These are phyloP conservation scores for Xylocopa sonorina DNA, from an alignment of 1,140 invertebrate genomes.

Conservation along the genomic window DNA sequence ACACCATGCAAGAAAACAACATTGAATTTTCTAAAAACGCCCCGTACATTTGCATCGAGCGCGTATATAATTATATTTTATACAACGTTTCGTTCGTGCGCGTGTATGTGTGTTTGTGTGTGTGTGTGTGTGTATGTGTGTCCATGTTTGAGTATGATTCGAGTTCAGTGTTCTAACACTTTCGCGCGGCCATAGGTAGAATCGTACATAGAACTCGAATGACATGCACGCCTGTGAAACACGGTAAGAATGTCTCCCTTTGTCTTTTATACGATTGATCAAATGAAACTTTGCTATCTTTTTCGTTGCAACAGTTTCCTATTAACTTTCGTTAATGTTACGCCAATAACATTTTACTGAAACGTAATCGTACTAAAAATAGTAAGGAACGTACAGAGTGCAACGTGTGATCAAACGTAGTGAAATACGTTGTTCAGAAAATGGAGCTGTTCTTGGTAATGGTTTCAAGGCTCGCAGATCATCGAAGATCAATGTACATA, in stretches of 20 bases:
- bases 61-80: slow-evolving; percentile 34
- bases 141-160: no score
- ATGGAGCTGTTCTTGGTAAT: background rate
- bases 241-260: background rate
- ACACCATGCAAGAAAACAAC: slow-evolving; percentile 42
- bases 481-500: slow-evolving; percentile 20
- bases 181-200: background rate
- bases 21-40: background rate
- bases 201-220: background rate
- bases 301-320: background rate
- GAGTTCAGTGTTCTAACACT: slow-evolving; percentile 1
- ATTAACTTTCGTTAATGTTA: background rate
- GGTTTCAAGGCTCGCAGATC: background rate
- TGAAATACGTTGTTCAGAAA: background rate
- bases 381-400: background rate
- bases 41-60: slow-evolving; percentile 9
- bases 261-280: background rate
- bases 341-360: background rate
- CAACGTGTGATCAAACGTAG: background rate
- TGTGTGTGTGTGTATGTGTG: background rate
- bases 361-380: background rate
- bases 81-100: slow-evolving; percentile 34
- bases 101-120: slow-evolving; percentile 10
- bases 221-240: background rate
- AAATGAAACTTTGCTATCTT: background rate